phyloP scores from a whole-genome alignment of 2,797 vertebrate species.

The Aeoliscus strigatus region DNA sequence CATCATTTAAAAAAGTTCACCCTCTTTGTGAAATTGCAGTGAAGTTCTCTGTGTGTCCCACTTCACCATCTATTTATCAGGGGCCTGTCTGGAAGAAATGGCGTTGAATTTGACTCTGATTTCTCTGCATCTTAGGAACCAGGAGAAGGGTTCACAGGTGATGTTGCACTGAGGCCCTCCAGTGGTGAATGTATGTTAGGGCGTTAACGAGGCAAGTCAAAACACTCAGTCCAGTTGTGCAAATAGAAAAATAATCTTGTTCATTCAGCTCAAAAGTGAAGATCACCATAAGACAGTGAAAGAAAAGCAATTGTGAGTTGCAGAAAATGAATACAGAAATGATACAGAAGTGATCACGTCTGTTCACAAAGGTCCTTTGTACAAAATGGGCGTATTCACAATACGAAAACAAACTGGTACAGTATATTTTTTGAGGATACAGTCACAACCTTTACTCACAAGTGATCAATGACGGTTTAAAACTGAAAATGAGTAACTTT shows the following conservation, averaged over 20 bases:
- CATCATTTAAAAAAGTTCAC: background rate
- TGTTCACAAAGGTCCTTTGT: slow-evolving; percentile 64
- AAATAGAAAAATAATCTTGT: slow-evolving; percentile 57
- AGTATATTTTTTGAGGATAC: slow-evolving; percentile 9
- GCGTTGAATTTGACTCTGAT: background rate
- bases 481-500: slow-evolving; percentile 4
- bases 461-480: background rate
- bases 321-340: slow-evolving; percentile 29
- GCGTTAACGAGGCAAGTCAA: slow-evolving; percentile 2
- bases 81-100: background rate
- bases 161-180: slow-evolving; percentile 29
- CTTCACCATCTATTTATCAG: background rate
- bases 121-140: too few relatives aligned
- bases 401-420: slow-evolving; percentile 55
- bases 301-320: slow-evolving; percentile 15
- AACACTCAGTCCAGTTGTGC: slow-evolving; percentile 26
- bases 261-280: slow-evolving; percentile 28
- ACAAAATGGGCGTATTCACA: slow-evolving; percentile 55
- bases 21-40: too few relatives aligned
- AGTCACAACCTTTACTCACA: slow-evolving; percentile 2
- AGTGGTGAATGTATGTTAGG: slow-evolving; percentile 20
- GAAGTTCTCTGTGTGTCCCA: too few relatives aligned
- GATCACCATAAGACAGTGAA: slow-evolving; percentile 31
- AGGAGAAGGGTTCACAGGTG: background rate
- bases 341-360: slow-evolving; percentile 23